Base-by-base conservation (phyloP, 2,113 vertebrate species). In the Bungarus multicinctus region DNA sequence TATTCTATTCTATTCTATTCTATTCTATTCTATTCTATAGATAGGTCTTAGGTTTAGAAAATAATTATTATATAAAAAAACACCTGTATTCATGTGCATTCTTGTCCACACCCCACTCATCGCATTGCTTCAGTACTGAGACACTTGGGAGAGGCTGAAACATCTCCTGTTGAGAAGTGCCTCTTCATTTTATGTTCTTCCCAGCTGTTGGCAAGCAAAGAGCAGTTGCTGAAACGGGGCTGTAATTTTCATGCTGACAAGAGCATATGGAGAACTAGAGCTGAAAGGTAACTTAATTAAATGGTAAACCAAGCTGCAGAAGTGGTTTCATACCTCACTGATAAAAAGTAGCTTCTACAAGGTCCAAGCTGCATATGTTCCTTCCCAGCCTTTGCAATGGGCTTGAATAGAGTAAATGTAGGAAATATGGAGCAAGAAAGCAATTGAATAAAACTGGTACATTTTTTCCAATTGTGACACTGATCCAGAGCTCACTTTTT, bases 261-360 rank as follows among this genome's bases (percentile, higher is more conserved):
- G 20, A 53, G 20, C 30, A 52, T 52, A 50, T 34, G 50, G 47
- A 30, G 27, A 39, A 54, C 64, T 90, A 30, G 10, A 90, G 27
- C 45, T 34, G 50, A 90, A 54, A 90, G 20, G 90, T 53, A 54
- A 90, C 30, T 34, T 90, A 90, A 90, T 90, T 90, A 54, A 50
- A 27, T 81, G 47, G n/a, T 69, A 85, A 91, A 91, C 81, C 90
- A 53, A 55, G 39, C n/a, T 53, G 20, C 30, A 43, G 34, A 54
- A 39, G 10, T 34, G 53, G 52, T 85, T 81, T 39, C 5, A n/a
- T 22, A 18, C 50, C 53, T 91, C 50, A 43, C 11, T 54, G 30
- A 81, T 50, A 43, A 25, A 57, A 57, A 22, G 5, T 43, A 47
- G n/a, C 45, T 64, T 25, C n/a, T 90, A 22, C 45, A 39, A 52